Percentiles rank a stretch among this genome's conserved stretches.
Conservation (phyloP, 2,888 invertebrate species). For the Orchesellides sinensis region DNA sequence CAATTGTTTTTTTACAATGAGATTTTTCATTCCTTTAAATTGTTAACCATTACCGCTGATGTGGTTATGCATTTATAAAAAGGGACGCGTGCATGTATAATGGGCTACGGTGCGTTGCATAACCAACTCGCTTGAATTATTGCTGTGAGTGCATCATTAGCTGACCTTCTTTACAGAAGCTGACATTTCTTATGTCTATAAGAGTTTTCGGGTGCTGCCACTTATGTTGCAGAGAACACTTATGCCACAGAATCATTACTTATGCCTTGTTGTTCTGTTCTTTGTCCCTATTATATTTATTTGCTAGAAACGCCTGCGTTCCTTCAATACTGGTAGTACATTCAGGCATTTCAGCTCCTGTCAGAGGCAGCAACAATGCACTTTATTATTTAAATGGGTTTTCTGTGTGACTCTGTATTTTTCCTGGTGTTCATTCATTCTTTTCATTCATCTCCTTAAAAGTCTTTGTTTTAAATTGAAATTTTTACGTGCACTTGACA, state of each 20-base stretch:
- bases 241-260: background rate
- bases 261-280: background rate
- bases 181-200: constrained; percentile 47
- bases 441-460: constrained; percentile 14
- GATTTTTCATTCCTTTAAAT: constrained; percentile 42
- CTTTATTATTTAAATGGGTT: no score
- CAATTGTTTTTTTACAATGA: constrained; percentile 42
- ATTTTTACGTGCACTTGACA: background rate
- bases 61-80: constrained; percentile 46
- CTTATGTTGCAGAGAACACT: no score
- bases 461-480: constrained; percentile 42
- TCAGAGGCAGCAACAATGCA: no score
- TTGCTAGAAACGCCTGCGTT: background rate
- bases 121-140: constrained; percentile 50
- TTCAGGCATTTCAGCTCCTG: no score
- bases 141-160: constrained; percentile 59
- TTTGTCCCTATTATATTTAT: background rate
- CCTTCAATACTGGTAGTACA: background rate
- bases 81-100: constrained; percentile 42
- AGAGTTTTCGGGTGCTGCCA: background rate
- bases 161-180: constrained; percentile 50
- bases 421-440: constrained; percentile 9
- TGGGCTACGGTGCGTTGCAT: constrained; percentile 1
- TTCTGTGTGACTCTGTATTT: no score
- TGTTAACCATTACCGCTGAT: constrained; percentile 30